phyloP scores from a whole-genome alignment of 2,797 vertebrate genomes.

The Telmatherina bonti region DNA sequence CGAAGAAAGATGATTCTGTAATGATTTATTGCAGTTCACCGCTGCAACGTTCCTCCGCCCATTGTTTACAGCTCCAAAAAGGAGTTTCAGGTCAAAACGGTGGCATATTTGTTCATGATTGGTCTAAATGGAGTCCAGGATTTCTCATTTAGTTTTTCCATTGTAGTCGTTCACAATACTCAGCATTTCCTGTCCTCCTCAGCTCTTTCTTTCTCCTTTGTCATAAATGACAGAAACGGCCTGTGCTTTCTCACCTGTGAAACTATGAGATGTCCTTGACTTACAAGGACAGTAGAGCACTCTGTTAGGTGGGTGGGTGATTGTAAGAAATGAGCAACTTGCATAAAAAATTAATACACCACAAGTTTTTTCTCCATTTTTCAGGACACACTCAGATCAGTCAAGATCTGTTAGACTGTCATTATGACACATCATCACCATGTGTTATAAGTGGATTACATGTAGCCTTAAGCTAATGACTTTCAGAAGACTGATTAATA shows the following conservation, averaged over 20 bases:
- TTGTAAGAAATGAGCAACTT: constrained; percentile 7
- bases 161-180: neutral
- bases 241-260: constrained; percentile 69
- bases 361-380: constrained; percentile 22
- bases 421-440: constrained; percentile 43
- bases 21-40: constrained; percentile 10
- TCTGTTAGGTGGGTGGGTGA: constrained; percentile 10
- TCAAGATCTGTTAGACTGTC: constrained; percentile 42
- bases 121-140: neutral
- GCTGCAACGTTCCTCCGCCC: neutral
- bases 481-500: constrained; percentile 49
- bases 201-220: constrained; percentile 12
- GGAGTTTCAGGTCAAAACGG: constrained; percentile 30
- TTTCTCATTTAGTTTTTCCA: constrained; percentile 1
- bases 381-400: constrained; percentile 30
- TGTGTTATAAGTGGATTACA: constrained; percentile 53
- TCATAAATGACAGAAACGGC: constrained; percentile 45
- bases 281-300: constrained; percentile 41
- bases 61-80: constrained; percentile 19
- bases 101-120: constrained; percentile 21
- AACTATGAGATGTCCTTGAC: constrained; percentile 67
- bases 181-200: neutral
- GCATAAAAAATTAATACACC: constrained; percentile 27
- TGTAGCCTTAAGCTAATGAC: constrained; percentile 55
- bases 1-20: neutral